Evolutionary conservation across 35 echinoderm and acorn worm genomes (phyloP), one percentile per base, ranked within the genome.

Genomic region (Holothuria glaberrima): DNA sequence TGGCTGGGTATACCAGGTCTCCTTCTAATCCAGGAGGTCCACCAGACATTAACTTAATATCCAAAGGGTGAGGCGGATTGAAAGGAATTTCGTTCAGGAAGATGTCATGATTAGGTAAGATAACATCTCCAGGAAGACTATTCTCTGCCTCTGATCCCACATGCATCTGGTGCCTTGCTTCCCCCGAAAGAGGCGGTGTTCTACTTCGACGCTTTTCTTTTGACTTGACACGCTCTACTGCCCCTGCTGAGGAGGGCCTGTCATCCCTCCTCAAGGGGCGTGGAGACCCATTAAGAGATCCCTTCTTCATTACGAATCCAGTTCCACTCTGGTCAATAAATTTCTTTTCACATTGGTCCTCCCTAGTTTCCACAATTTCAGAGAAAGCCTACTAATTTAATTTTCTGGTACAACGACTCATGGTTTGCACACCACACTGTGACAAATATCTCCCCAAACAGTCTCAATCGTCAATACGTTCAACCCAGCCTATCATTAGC

Each of bases 1-100:
- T 83, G 76, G 56, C 64, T 84, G 81, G 81, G 71, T 48, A 89
- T 69, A 56, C 83, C 68, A 80, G 66, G 70, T 50, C 86, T 45
- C 48, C 92, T 0, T 82, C 92, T 46, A 83, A 30, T 9, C 80
- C 80, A 3, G 92, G 92, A 22, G 92, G 91, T 52, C 91, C 91
- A 44, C 91, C 91, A 25, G 90, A 75, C 91, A 92, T 92, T 13
- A 92, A 68, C 63, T 92, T 92, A 12, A 92, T 92, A 79, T 92
- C 91, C 52, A 92, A 65, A 31, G 91, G 91, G 69, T 92, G 91
- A 3, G 91, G 91, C 16, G 79, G 52, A 68, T 79, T 88, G 28
- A 84, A 84, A 63, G 80, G 80, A 7, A 63, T 63, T 12, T 84
- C 80, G 24, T 84, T 84, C 31, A 84, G 29, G 22, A 84, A 84